Evolutionary conservation across 2,113 vertebrate genomes (phyloP), one percentile per base, ranked within the genome.

Genomic region (Panthera leo): DNA sequence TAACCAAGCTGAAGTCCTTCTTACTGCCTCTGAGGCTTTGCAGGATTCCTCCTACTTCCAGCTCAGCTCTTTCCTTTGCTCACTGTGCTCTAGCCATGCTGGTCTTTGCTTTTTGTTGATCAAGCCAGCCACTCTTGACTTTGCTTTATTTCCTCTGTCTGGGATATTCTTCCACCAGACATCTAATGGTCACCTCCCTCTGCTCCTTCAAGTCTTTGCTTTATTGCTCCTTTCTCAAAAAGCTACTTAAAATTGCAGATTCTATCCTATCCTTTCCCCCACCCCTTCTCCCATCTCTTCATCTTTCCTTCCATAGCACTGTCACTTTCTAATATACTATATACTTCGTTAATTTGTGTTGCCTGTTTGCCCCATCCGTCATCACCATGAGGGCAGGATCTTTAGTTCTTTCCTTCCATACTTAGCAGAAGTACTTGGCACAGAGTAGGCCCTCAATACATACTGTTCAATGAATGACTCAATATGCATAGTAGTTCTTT

Each of bases 201-300:
- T 53, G 36, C 36, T 29, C 42, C 70, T 84, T 75, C 68, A 78
- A 58, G 48, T 36, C 70, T 63, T 70, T 29, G 79, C 10, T 39
- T 2, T 45, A 39, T 48, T 39, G 68, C 21, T 48, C 18, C 45
- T 31, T 14, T 39, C 85, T 34, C 34, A 36, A 10, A 31, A 89
- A 78, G 16, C 70, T 65, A 21, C 45, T 55, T 67, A 73, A 45
- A 73, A 21, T 29, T 8, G 45, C 2, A n/a, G 34, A 11, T 80
- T 82, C 21, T 71, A 1, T 18, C 27, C 6, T 21, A 1, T 83
- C 15, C 14, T 13, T 34, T 18, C 31, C 11, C 45, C 6, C 23
- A 5, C 5, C 42, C 21, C 16, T 3, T 34, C 29, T 21, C 2
- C 12, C 9, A 0, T 45, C 4, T 7, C 39, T 51, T 91, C 21